These are phyloP conservation scores for Heterodera filipjevi DNA, from an alignment of 2,888 invertebrate genomes.

Conservation along the genomic window DNA sequence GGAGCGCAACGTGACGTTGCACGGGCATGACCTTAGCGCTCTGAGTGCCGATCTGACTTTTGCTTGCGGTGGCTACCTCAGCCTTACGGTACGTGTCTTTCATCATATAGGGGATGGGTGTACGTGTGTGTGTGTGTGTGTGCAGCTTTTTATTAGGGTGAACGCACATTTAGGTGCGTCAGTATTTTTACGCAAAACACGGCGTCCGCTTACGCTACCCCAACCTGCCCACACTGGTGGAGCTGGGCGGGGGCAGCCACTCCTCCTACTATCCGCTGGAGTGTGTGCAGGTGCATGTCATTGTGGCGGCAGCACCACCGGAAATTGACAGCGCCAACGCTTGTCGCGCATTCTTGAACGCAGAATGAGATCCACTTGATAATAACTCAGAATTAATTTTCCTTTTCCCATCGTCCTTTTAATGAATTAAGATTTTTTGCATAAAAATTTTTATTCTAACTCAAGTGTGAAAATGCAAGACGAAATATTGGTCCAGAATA, in stretches of 20 bases:
- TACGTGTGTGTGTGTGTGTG: too few relatives aligned
- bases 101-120: too few relatives aligned
- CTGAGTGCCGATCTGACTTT: neutral
- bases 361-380: too few relatives aligned
- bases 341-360: neutral
- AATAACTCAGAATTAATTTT: too few relatives aligned
- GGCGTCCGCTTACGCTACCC: neutral
- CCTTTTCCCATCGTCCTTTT: too few relatives aligned
- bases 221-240: neutral
- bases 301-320: neutral
- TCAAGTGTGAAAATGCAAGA: neutral
- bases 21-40: neutral
- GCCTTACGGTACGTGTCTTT: too few relatives aligned
- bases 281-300: neutral
- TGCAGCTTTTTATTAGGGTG: too few relatives aligned
- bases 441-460: too few relatives aligned
- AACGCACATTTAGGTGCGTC: neutral
- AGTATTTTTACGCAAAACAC: constrained; percentile 8
- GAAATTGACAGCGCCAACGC: neutral
- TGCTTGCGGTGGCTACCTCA: constrained; percentile 6
- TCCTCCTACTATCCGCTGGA: constrained; percentile 18
- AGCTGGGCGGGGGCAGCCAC: constrained; percentile 14
- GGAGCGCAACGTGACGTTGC: constrained; percentile 4
- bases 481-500: neutral
- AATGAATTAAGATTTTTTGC: too few relatives aligned